These are phyloP conservation scores for Scartelaos histophorus DNA, from an alignment of 2,113 vertebrate species.

Conservation along the genomic window DNA sequence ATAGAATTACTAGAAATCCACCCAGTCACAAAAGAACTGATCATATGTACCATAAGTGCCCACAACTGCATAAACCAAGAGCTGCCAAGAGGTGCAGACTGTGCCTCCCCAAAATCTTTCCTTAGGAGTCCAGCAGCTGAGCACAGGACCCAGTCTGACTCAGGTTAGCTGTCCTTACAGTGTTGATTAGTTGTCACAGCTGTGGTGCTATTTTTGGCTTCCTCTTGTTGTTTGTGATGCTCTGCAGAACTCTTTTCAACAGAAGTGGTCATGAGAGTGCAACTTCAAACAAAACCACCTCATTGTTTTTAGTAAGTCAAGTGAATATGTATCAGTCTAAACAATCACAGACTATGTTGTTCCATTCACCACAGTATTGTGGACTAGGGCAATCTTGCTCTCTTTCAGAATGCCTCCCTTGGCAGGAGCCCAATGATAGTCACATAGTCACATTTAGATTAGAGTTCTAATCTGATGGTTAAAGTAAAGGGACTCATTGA, in stretches of 20 bases:
- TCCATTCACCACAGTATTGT: too few species aligned
- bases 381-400: too few species aligned
- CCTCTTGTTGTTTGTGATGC: constrained; percentile 64
- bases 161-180: constrained; percentile 64
- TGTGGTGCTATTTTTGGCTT: constrained; percentile 74
- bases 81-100: constrained; percentile 20
- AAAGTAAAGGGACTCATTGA: too few species aligned
- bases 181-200: constrained; percentile 73
- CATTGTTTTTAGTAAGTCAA: constrained; percentile 15
- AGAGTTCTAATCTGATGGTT: too few species aligned
- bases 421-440: too few species aligned
- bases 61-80: constrained; percentile 1
- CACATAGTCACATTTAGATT: too few species aligned
- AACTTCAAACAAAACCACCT: neutral
- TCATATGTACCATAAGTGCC: neutral
- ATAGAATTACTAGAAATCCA: neutral
- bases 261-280: constrained; percentile 25
- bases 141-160: constrained; percentile 45
- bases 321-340: neutral
- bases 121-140: constrained; percentile 57
- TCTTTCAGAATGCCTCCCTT: too few species aligned
- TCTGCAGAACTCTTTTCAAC: constrained; percentile 36
- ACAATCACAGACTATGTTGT: too few species aligned
- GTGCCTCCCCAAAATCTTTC: constrained; percentile 37
- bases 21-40: neutral